Evolutionary conservation across 1,140 invertebrate species (phyloP), one percentile per base, ranked within the genome.

Genomic region (Megalopta genalis): DNA sequence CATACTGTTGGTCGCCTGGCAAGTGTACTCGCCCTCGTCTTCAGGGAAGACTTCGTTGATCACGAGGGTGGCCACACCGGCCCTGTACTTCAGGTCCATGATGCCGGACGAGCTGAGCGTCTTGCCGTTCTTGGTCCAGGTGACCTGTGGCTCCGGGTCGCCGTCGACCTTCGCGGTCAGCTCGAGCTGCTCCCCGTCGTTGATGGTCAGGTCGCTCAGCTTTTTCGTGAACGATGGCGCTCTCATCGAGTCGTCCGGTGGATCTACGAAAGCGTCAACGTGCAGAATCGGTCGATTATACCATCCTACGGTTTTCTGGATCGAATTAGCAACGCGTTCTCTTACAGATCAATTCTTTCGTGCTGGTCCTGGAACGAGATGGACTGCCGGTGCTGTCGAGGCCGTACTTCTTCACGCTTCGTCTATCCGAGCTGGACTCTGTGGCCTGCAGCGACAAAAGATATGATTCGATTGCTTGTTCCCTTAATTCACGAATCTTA

Each of bases 31-130:
- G 42, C 97, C 98, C 90, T 98, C 98, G 92, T 99, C 98, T 93
- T 98, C 98, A 2, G 97, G 98, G 94, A 98, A 98, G 71, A 98
- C 95, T 94, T 99, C 98, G 81, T 96, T 96, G 82, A 99, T 98
- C 25, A 95, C 95, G 25, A 99, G 92, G 52, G 96, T 96, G 0
- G 97, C 97, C 60, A 97, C 94, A 39, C 97, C 96, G 88, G 96
- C 97, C 90, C 97, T 97, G 90, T 98, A 98, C 93, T 98, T 98
- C 25, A 99, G 93, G 90, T 98, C 97, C 80, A 98, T 94, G 42
- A 98, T 96, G 93, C 98, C 96, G 0, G 96, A 97, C 2, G 97
- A 97, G 69, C 94, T 95, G 49, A 98, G 92, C 16, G 93, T 86
- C 93, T 96, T 95, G 68, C 95, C 95, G 85, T 96, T 95, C 93